A percentile compares a stretch with the other conserved stretches of the same genome.
Conservation (phyloP, 1,140 invertebrate species). For the Calosoma granatense region DNA sequence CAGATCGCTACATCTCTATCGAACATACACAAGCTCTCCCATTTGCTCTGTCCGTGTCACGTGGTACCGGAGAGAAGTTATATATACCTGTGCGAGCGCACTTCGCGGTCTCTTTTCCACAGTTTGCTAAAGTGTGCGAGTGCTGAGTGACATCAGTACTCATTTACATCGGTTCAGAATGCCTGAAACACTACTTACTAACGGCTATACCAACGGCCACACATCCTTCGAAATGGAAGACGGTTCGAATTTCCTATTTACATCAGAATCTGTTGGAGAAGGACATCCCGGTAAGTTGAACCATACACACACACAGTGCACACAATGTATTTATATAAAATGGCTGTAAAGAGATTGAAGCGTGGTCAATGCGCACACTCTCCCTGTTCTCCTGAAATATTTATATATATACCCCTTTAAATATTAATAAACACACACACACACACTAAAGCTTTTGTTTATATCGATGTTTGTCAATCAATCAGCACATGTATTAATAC, state of each 20-base stretch:
- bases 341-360: neutral
- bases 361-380: neutral
- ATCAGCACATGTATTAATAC: too few species aligned
- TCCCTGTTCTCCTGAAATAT: too few species aligned
- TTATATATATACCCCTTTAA: too few species aligned
- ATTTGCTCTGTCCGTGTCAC: too few species aligned
- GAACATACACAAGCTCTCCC: too few species aligned
- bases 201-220: conserved; percentile 68
- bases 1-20: neutral
- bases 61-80: conserved; percentile 16
- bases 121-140: conserved; percentile 14
- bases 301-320: too few species aligned
- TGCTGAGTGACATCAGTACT: conserved; percentile 12
- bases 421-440: too few species aligned
- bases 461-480: too few species aligned
- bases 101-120: conserved; percentile 21
- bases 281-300: conserved; percentile 83
- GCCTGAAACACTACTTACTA: conserved; percentile 62
- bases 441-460: too few species aligned
- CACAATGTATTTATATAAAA: neutral
- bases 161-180: conserved; percentile 34
- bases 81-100: conserved; percentile 15
- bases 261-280: conserved; percentile 97
- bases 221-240: conserved; percentile 62
- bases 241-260: conserved; percentile 89